Conservation (phyloP, 2,797 vertebrate species). For the Cossypha heuglini region DNA sequence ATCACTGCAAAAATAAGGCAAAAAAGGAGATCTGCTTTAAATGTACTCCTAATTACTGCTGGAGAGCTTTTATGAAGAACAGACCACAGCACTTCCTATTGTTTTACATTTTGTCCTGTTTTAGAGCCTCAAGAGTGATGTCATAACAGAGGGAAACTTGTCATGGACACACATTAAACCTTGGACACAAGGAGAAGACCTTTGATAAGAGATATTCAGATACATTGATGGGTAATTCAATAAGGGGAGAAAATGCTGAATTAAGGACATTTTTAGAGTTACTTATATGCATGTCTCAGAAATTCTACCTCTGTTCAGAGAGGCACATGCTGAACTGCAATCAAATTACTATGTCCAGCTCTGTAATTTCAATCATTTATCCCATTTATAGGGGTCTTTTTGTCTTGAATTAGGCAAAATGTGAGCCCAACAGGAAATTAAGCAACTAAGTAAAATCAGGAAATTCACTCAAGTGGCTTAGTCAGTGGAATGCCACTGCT, state of each 20-base stretch:
- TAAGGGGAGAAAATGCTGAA: slow-evolving; percentile 27
- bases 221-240: slow-evolving; percentile 30
- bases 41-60: neutral
- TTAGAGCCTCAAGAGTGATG: slow-evolving; percentile 14
- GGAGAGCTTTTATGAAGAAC: slow-evolving; percentile 22
- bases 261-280: slow-evolving; percentile 28
- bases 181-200: neutral
- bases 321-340: slow-evolving; percentile 30
- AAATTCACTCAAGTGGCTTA: slow-evolving; percentile 65
- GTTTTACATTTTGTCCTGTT: slow-evolving; percentile 21
- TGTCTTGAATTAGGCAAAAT: slow-evolving; percentile 65
- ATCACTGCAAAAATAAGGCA: neutral
- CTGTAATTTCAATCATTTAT: slow-evolving; percentile 56
- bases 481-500: slow-evolving; percentile 41
- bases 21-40: slow-evolving; percentile 25
- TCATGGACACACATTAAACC: slow-evolving; percentile 30
- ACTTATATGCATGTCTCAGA: neutral
- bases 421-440: slow-evolving; percentile 69
- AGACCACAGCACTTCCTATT: slow-evolving; percentile 17
- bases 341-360: slow-evolving; percentile 45
- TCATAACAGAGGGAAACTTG: slow-evolving; percentile 34
- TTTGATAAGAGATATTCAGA: slow-evolving; percentile 32
- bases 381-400: slow-evolving; percentile 57
- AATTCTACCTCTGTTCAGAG: slow-evolving; percentile 39
- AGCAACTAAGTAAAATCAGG: slow-evolving; percentile 63